Conservation (phyloP, 1,140 invertebrate genomes). For the Drosophila bocqueti region DNA sequence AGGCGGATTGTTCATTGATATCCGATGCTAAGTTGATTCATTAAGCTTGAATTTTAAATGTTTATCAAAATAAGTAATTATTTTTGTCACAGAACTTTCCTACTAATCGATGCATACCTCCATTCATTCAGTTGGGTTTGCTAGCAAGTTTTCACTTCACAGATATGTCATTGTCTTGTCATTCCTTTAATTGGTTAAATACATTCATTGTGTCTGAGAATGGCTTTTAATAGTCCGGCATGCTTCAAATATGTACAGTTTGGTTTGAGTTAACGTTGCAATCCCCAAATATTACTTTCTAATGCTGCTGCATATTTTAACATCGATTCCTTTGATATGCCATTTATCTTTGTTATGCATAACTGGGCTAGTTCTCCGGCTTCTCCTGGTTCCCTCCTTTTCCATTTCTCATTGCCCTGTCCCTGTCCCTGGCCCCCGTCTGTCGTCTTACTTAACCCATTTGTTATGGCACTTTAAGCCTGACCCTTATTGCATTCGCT, state of each 20-base stretch:
- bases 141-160: background rate
- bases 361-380: slow-evolving; percentile 17
- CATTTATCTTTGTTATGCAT: slow-evolving; percentile 66
- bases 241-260: slow-evolving; percentile 30
- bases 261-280: slow-evolving; percentile 16
- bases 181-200: slow-evolving; percentile 21
- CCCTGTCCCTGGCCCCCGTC: background rate
- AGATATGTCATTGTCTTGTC: slow-evolving; percentile 5
- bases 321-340: slow-evolving; percentile 54
- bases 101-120: too few species aligned
- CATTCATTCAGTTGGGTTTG: background rate
- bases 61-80: background rate
- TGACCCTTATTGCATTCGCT: slow-evolving; percentile 58
- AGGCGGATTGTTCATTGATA: background rate
- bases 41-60: background rate
- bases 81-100: background rate
- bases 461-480: slow-evolving; percentile 61
- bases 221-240: slow-evolving; percentile 1
- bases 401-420: background rate
- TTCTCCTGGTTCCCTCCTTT: slow-evolving; percentile 2
- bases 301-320: slow-evolving; percentile 46
- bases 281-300: slow-evolving; percentile 44
- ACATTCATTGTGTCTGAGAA: slow-evolving; percentile 1
- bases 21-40: too few species aligned
- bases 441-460: slow-evolving; percentile 54